Percentiles rank a stretch among this genome's conserved stretches.
Evolutionary conservation across 1,140 invertebrate species (phyloP).

Genomic region (Adelges cooleyi): DNA sequence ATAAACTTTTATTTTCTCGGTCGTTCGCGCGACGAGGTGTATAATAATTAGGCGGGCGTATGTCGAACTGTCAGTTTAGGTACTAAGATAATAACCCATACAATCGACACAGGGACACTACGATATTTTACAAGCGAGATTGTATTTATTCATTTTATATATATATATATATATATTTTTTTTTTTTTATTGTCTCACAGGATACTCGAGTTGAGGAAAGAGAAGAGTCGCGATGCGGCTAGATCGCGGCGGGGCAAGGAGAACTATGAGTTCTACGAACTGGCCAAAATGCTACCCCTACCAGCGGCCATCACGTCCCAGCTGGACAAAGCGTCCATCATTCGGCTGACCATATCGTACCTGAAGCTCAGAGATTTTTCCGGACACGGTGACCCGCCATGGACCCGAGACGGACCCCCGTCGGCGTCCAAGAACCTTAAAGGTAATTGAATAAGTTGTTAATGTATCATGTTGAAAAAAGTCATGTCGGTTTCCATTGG

Average conservation of each 20-base stretch:
- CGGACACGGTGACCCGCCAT: constrained; percentile 86
- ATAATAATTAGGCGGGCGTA: no score
- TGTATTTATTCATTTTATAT: no score
- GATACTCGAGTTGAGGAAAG: constrained; percentile 90
- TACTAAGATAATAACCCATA: no score
- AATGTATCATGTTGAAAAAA: no score
- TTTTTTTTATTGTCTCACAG: no score
- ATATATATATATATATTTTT: no score
- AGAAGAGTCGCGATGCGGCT: constrained; percentile 93
- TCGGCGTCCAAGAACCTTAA: constrained; percentile 64
- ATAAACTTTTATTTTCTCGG: constrained; percentile 3
- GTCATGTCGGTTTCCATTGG: no score
- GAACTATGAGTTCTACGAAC: constrained; percentile 96
- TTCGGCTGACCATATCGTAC: constrained; percentile 94
- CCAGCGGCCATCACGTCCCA: constrained; percentile 94
- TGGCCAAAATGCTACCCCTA: constrained; percentile 93
- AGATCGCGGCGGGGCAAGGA: constrained; percentile 88
- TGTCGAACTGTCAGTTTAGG: no score
- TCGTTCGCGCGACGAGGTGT: no score
- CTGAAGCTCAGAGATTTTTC: constrained; percentile 92
- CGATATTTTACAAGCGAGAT: no score
- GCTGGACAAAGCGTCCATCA: constrained; percentile 97
- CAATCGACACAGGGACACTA: no score
- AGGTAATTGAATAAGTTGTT: constrained; percentile 59
- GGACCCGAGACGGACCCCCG: constrained; percentile 61